Base-by-base conservation (phyloP, 2,113 vertebrate genomes). In the Smithornis capensis region DNA sequence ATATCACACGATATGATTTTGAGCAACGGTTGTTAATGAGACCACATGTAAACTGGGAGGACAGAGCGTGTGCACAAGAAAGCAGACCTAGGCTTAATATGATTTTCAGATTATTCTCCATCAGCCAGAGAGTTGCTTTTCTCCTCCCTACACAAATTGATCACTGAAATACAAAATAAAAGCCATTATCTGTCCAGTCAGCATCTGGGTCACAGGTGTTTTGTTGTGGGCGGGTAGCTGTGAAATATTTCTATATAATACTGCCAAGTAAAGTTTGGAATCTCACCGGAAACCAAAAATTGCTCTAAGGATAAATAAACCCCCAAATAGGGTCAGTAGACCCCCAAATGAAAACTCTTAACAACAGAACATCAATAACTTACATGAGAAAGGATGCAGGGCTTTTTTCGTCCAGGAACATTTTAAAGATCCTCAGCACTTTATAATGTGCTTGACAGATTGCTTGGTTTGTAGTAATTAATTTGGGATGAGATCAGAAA, bases 211-310 rank as follows among this genome's bases (percentile, higher is more conserved):
- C 90, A 81, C 63, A 63, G 81, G 52, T 67, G 49, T 67, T 88
- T 77, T n/a, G 27, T 59, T 56, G 83, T 95, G 60, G 49, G 79
- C 0, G n/a, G 52, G 59, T 67, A 92, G 77, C 70, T 90, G 93
- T 49, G 85, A 97, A 86, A 86, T 88, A 74, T 74, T 95, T 88
- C 71, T 86, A 31, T 15, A 4, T 90, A 12, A 45, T 59, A 22
- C 52, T 90, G 71, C 78, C 83, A 92, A 88, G 63, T 80, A 83
- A 75, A 91, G 16, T 80, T 85, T 38, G 55, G 83, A 94, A 80
- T 68, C 70, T 91, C 84, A 59, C 29, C 0, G 2, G 87, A 95
- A 92, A 73, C 10, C 7, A 59, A 63, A 91, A 89, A 70, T 28
- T 73, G 10, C 45, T 62, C 21, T 76, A 62, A 89, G 44, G n/a